Percentiles rank a stretch among this genome's conserved stretches.
Conservation (phyloP, 2,888 invertebrate species). For the Stenodera caucasica region DNA sequence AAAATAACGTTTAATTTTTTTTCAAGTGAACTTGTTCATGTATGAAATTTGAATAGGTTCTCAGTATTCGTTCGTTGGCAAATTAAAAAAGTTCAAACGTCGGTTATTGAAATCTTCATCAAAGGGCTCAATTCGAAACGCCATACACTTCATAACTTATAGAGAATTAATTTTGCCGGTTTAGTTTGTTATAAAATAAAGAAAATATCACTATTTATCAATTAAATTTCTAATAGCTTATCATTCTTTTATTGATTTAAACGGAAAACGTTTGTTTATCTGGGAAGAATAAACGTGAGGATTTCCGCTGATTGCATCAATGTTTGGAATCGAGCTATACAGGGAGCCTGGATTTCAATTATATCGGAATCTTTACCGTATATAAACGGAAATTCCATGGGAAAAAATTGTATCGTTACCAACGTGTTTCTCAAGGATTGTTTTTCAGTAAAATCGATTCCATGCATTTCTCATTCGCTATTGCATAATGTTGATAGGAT, state of each 20-base stretch:
- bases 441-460: not conserved
- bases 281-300: too few relatives aligned
- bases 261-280: too few relatives aligned
- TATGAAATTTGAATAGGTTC: constrained; percentile 23
- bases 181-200: not conserved
- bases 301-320: too few relatives aligned
- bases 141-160: constrained; percentile 5
- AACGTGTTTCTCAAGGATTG: not conserved
- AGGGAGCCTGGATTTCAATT: too few relatives aligned
- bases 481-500: constrained; percentile 44
- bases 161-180: not conserved
- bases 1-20: constrained; percentile 13
- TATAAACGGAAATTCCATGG: too few relatives aligned
- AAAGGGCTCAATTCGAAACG: constrained; percentile 8
- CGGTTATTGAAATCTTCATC: constrained; percentile 28
- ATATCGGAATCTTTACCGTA: too few relatives aligned
- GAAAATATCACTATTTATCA: too few relatives aligned
- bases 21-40: constrained; percentile 26
- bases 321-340: too few relatives aligned
- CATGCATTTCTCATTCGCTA: constrained; percentile 18
- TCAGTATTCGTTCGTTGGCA: constrained; percentile 5
- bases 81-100: constrained; percentile 28
- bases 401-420: not conserved
- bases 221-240: too few relatives aligned
- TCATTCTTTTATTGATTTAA: too few relatives aligned